Conservation (phyloP, 2,888 invertebrate genomes). For the Melipona bicolor region DNA sequence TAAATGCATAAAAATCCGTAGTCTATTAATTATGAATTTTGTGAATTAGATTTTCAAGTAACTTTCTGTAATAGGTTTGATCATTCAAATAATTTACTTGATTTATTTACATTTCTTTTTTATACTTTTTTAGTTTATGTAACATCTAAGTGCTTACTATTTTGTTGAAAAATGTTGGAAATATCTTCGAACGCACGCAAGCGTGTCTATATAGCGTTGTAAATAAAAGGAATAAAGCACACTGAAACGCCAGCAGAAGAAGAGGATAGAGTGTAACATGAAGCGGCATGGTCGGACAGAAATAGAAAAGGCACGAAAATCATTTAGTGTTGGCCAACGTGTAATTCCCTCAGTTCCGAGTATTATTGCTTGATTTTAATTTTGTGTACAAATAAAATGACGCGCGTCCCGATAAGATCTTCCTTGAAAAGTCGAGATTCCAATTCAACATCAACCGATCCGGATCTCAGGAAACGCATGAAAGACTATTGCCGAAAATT, state of each 20-base stretch:
- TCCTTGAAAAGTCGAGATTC: slow-evolving; percentile 88
- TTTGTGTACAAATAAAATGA: slow-evolving; percentile 64
- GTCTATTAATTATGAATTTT: neutral
- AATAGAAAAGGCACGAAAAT: slow-evolving; percentile 72
- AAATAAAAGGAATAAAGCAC: neutral
- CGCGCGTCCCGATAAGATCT: slow-evolving; percentile 83
- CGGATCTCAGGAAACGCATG: slow-evolving; percentile 90
- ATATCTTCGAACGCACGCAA: neutral
- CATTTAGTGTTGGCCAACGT: slow-evolving; percentile 57
- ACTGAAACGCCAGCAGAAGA: slow-evolving; percentile 19
- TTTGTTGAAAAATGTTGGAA: neutral
- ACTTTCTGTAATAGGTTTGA: neutral
- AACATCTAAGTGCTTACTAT: neutral
- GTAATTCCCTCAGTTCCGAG: slow-evolving; percentile 45
- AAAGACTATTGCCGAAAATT: slow-evolving; percentile 94
- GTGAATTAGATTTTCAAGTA: neutral
- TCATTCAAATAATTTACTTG: neutral
- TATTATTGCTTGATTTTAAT: slow-evolving; percentile 9
- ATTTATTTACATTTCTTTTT: neutral
- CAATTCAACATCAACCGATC: slow-evolving; percentile 88
- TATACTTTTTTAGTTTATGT: neutral
- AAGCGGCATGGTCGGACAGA: slow-evolving; percentile 57
- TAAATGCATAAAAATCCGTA: too few relatives aligned
- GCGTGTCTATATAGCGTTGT: neutral
- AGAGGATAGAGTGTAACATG: slow-evolving; percentile 40